Base-by-base conservation (phyloP, 2,797 vertebrate species). In the Columba guinea region DNA sequence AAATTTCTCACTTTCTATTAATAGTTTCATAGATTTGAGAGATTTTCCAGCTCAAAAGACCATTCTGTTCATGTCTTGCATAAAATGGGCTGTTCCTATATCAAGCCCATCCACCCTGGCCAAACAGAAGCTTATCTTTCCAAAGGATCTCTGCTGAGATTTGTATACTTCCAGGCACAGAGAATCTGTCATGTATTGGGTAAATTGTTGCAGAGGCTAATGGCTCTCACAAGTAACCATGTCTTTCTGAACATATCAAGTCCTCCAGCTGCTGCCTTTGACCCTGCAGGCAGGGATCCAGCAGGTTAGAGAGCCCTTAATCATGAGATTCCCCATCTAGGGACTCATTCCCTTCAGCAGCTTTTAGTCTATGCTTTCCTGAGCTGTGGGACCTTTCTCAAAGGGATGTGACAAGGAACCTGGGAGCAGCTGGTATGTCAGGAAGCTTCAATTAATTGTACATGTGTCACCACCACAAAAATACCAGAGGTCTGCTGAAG, bases 1-100 rank as follows among this genome's bases (percentile, higher is more conserved):
- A 93, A 93, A 76, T 79, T 63, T 84, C 83, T 96, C 95, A 87
- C 59, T 93, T 78, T 95, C 91, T 96, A 94, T 94, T 92, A 96
- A 94, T 87, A 96, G 73, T 82, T 84, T 67, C 94, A 84, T 46
- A 95, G 87, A 91, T 93, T 92, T 88, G 18, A 87, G 81, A 93
- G 75, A 80, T 85, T 94, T 96, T 93, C 52, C 81, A 93, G 74
- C 94, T 94, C 48, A 86, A 90, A 96, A 92, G 84, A 92, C 73
- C 87, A 64, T 82, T 91, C 83, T 95, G 68, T 51, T 95, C 60
- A 34, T 80, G 58, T 80, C 52, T 81, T 75, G 68, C 81, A 94
- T 77, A 79, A 95, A 93, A 90, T 39, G 48, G 49, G 27, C 75
- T 90, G 60, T 86, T 91, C 63, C 80, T 94, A 37, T 35, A 34